Percentiles rank a stretch among this genome's conserved stretches.
These are phyloP conservation scores for Nothura maculosa DNA, from an alignment of 2,797 vertebrate species.

Conservation along the genomic window DNA sequence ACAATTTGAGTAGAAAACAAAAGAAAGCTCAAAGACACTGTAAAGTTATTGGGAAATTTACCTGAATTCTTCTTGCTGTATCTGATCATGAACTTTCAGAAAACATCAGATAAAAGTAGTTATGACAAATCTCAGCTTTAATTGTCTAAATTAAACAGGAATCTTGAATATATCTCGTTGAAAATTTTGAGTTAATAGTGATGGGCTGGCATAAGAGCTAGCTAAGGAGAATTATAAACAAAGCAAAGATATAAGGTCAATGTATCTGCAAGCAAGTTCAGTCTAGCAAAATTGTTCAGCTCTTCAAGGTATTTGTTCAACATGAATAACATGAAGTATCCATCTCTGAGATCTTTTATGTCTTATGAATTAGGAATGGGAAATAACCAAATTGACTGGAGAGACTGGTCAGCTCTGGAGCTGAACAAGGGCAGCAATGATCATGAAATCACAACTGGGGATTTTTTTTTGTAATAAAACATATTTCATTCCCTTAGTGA, in stretches of 20 bases:
- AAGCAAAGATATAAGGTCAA: background rate
- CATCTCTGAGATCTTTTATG: background rate
- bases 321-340: background rate
- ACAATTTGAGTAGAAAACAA: background rate
- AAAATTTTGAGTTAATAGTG: background rate
- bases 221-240: background rate
- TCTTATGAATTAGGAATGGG: background rate
- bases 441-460: background rate
- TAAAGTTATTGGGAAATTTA: background rate
- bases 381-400: background rate
- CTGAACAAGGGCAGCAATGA: background rate
- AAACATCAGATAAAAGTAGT: background rate
- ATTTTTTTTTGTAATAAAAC: background rate
- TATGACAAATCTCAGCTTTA: background rate
- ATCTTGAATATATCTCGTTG: background rate
- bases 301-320: background rate
- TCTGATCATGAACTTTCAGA: background rate
- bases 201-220: background rate
- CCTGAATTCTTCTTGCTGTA: background rate
- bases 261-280: background rate
- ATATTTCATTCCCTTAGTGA: background rate
- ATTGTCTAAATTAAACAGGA: background rate
- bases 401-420: background rate
- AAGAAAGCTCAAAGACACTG: background rate
- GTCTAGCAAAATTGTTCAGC: background rate